These are phyloP conservation scores for Mythimna loreyi DNA, from an alignment of 2,888 invertebrate species.

Conservation along the genomic window DNA sequence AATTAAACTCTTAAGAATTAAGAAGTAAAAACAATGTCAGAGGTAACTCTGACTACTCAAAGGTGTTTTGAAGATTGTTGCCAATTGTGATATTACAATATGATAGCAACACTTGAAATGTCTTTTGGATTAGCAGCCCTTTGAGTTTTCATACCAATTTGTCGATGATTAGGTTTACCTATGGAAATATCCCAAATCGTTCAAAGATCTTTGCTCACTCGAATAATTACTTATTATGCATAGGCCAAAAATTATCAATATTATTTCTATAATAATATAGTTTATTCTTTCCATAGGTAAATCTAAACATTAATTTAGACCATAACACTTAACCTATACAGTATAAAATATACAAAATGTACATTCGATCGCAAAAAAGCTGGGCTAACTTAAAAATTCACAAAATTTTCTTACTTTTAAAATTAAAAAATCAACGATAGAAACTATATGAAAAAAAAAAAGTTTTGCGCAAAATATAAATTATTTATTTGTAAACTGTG, in stretches of 20 bases:
- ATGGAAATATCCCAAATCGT: conserved; percentile 30
- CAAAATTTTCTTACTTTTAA: conserved; percentile 54
- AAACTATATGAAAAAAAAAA: conserved; percentile 45
- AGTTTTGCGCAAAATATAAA: conserved; percentile 59
- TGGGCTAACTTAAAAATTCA: conserved; percentile 58
- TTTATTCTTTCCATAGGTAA: conserved; percentile 46
- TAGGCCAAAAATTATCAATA: conserved; percentile 3
- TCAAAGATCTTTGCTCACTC: conserved; percentile 10
- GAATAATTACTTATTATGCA: conserved; percentile 53
- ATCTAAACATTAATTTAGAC: conserved; percentile 50
- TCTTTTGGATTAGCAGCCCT: conserved; percentile 60
- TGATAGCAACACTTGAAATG: conserved; percentile 50
- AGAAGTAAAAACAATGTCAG: conserved; percentile 49
- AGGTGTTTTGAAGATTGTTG: conserved; percentile 45
- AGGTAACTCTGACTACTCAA: conserved; percentile 41
- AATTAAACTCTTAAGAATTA: conserved; percentile 48
- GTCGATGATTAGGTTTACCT: conserved; percentile 55
- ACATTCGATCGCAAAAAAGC: conserved; percentile 66
- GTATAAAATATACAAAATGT: conserved; percentile 75
- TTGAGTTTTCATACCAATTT: conserved; percentile 48
- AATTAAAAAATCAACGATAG: conserved; percentile 54
- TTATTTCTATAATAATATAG: conserved; percentile 5
- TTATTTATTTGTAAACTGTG: conserved; percentile 43
- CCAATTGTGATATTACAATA: conserved; percentile 42
- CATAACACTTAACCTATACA: conserved; percentile 67